Evolutionary conservation across 2,797 vertebrate species (phyloP), one percentile per base, ranked within the genome.

Genomic region (Lindbergichthys nudifrons): DNA sequence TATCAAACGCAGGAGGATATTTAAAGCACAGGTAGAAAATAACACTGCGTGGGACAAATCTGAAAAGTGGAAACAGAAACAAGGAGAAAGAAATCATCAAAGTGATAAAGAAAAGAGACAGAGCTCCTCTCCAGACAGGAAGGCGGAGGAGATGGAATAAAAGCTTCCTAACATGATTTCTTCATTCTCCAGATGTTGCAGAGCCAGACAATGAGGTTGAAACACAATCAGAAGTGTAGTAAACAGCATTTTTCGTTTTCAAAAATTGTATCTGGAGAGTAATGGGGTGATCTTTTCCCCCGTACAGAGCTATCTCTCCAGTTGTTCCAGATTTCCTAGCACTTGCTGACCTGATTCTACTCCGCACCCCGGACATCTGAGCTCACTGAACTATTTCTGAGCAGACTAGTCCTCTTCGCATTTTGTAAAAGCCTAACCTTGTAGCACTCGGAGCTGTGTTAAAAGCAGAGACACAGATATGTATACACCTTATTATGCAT

Each of bases 251-350:
- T 64, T 71, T 54, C 54, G 16, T 58, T 75, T 70, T 75, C 14
- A n/a, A 46, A 47, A 82, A 78, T 47, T 70, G 47, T 56, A 79
- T 56, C 58, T 75, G 73, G 61, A 67, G 63, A 62, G 56, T 51
- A 77, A 66, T 63, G 39, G 45, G 66, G 51, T 47, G 43, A 16
- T 62, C 39, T 14, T 71, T 73, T 53, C 21, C 18, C 61, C 39
- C 36, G 47, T 13, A 14, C 52, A 56, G 52, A 80, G 26, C 62
- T 82, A 77, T 30, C 68, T 82, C 65, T 62, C 61, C 47, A 26
- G 61, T 68, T 81, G 91, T 75, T 87, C 90, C 87, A 90, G 86
- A 89, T 92, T 86, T 76, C 51, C 46, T 58, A 59, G 86, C 79
- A 81, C 85, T 76, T 46, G 72, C 77, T 87, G 88, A 89, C 89